Evolutionary conservation across 2,113 vertebrate species (phyloP).

Genomic region (Amphiprion ocellaris): DNA sequence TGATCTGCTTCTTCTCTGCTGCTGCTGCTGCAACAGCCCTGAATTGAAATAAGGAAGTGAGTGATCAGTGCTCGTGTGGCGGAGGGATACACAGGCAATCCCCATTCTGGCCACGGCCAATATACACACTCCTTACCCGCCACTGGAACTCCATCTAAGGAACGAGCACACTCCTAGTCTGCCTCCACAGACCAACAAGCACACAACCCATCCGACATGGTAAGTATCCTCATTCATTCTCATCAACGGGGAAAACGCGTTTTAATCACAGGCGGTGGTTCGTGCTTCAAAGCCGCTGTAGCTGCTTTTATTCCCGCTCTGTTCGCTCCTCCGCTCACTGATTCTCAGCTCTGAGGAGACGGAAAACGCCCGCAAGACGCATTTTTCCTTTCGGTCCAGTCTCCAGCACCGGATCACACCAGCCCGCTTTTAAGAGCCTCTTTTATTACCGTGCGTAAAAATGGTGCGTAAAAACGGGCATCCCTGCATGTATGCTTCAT

Average conservation of each 20-base stretch:
- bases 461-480: background rate
- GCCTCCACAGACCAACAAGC: conserved; percentile 76
- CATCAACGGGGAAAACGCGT: background rate
- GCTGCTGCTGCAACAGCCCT: conserved; percentile 54
- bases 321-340: conserved; percentile 33
- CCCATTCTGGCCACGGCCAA: conserved; percentile 72
- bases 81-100: conserved; percentile 84
- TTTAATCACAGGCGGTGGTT: background rate
- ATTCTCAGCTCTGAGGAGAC: conserved; percentile 21
- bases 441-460: background rate
- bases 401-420: background rate
- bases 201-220: conserved; percentile 80
- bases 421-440: background rate
- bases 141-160: conserved; percentile 81
- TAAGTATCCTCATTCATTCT: conserved; percentile 78
- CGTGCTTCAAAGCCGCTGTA: rapidly evolving
- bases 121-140: conserved; percentile 75
- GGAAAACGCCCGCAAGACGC: conserved; percentile 66
- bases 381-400: background rate
- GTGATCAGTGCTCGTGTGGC: conserved; percentile 75
- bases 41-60: conserved; percentile 79
- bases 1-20: conserved; percentile 11
- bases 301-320: background rate
- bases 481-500: conserved; percentile 15
- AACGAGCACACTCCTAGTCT: conserved; percentile 70